Evolutionary conservation across 1,140 invertebrate genomes (phyloP).

Genomic region (Pomphorhynchus laevis): DNA sequence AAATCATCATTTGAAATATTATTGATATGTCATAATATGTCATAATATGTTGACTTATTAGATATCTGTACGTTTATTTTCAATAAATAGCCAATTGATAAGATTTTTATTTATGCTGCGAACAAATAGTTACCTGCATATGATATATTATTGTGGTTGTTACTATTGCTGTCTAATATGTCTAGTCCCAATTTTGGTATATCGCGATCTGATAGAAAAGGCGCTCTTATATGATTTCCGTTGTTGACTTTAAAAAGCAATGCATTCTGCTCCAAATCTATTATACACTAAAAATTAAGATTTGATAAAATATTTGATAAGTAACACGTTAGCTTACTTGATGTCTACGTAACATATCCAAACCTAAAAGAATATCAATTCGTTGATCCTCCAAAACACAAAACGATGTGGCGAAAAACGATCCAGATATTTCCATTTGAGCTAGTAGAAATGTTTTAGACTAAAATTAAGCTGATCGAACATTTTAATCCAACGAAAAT

Average conservation of each 20-base stretch:
- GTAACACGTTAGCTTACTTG: slow-evolving; percentile 14
- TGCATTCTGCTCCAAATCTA: slow-evolving; percentile 55
- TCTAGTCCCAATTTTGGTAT: too few relatives aligned
- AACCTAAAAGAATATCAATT: slow-evolving; percentile 82
- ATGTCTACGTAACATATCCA: slow-evolving; percentile 82
- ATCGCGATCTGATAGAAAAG: too few relatives aligned
- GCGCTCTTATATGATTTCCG: too few relatives aligned
- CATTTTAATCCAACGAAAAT: background rate
- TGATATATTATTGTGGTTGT: too few relatives aligned
- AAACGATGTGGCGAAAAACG: slow-evolving; percentile 70
- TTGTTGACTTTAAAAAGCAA: slow-evolving; percentile 62
- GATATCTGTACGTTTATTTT: too few relatives aligned
- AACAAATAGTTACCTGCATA: too few relatives aligned
- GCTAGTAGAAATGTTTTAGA: slow-evolving; percentile 15
- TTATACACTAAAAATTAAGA: slow-evolving; percentile 32
- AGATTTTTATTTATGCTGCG: too few relatives aligned
- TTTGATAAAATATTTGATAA: slow-evolving; percentile 4
- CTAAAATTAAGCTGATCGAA: background rate
- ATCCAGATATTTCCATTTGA: slow-evolving; percentile 65
- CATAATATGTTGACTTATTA: too few relatives aligned
- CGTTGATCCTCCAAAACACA: slow-evolving; percentile 80
- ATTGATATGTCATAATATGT: too few relatives aligned
- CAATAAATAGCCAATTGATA: too few relatives aligned
- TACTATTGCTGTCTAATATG: too few relatives aligned
- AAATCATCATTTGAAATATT: too few relatives aligned